A percentile compares a stretch with the other conserved stretches of the same genome.
Conservation (phyloP, 2,113 vertebrate species). For the Scopus umbretta region DNA sequence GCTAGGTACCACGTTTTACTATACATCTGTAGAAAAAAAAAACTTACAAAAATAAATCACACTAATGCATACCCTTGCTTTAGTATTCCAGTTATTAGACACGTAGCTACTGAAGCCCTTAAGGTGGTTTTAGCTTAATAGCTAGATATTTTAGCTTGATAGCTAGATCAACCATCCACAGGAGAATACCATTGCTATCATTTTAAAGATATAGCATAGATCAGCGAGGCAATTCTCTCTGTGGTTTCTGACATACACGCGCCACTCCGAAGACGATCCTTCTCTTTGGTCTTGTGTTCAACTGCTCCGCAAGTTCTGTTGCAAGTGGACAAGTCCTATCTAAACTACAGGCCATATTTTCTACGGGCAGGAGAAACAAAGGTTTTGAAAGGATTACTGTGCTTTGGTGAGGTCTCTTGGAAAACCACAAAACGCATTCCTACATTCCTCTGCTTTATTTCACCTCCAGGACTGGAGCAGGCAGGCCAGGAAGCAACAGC, state of each 20-base stretch:
- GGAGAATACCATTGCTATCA: background rate
- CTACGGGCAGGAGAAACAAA: background rate
- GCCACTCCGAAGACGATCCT: fast-evolving
- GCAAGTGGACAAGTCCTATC: background rate
- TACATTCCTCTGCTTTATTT: conserved; percentile 45
- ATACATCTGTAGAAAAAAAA: background rate
- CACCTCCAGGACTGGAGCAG: background rate
- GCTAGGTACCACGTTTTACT: background rate
- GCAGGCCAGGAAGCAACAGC: background rate
- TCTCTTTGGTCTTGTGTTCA: background rate
- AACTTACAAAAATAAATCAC: background rate
- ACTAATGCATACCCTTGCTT: background rate
- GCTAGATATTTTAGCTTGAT: too few relatives aligned
- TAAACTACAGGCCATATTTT: conserved; percentile 7
- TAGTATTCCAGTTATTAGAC: background rate
- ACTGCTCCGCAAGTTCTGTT: background rate
- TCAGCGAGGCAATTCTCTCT: background rate
- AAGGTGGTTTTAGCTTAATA: background rate
- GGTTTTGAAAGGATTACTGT: conserved; percentile 32
- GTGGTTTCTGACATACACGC: fast-evolving
- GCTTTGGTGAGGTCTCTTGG: conserved; percentile 24
- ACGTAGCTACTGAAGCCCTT: background rate
- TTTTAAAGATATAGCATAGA: background rate
- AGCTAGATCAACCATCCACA: background rate
- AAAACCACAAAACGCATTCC: conserved; percentile 22